A percentile compares a stretch with the other conserved stretches of the same genome.
phyloP scores from a whole-genome alignment of 2,113 vertebrate genomes.

The Xenopus laevis region DNA sequence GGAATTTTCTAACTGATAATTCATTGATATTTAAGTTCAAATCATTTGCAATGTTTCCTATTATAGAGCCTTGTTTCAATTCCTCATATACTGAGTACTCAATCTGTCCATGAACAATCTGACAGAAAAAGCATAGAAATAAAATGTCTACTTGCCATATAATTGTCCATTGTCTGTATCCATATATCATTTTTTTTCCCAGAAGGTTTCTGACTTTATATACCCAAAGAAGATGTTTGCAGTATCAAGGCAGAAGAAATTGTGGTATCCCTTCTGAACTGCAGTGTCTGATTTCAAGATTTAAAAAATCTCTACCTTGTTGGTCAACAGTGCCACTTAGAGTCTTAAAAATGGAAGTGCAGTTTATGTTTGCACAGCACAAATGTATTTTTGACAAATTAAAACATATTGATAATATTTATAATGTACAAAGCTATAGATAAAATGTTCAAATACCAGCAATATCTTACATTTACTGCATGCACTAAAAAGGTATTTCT shows the following conservation, averaged over 20 bases:
- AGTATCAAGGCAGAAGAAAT: neutral
- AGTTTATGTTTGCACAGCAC: neutral
- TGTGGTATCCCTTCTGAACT: neutral
- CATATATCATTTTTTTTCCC: neutral
- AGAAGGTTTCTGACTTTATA: neutral
- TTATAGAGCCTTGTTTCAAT: conserved; percentile 61
- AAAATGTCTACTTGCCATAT: conserved; percentile 32
- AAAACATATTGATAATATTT: too few relatives aligned
- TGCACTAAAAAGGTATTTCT: too few relatives aligned
- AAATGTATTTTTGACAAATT: too few relatives aligned
- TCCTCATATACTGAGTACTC: conserved; percentile 70
- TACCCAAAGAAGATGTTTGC: neutral
- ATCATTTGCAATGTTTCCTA: conserved; percentile 70
- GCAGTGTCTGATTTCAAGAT: neutral
- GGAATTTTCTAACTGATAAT: conserved; percentile 58
- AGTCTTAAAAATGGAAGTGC: conserved; percentile 38
- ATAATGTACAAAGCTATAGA: too few relatives aligned
- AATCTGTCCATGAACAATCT: conserved; percentile 51
- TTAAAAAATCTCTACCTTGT: neutral
- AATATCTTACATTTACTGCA: too few relatives aligned
- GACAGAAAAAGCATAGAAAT: conserved; percentile 49
- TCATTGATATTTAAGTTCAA: conserved; percentile 56
- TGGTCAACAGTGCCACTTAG: conserved; percentile 50
- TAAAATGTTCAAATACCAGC: too few relatives aligned
- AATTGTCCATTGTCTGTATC: neutral